phyloP scores from a whole-genome alignment of 2,888 invertebrate genomes.

The Sphinx pinastri region DNA sequence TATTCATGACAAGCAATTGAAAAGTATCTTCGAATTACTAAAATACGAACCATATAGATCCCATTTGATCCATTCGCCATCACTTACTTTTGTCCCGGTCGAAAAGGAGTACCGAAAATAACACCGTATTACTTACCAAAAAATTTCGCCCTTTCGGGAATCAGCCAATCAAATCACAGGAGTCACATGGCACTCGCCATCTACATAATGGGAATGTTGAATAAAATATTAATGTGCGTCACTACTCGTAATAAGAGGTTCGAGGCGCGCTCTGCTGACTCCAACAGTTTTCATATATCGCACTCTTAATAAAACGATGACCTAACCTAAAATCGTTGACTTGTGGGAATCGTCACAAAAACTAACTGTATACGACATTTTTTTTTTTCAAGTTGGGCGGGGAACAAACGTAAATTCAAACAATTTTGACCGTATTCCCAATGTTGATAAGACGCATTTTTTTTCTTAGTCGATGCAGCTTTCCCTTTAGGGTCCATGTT shows the following conservation, averaged over 20 bases:
- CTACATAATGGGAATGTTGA: conserved; percentile 40
- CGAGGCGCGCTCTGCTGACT: conserved; percentile 37
- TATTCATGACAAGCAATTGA: neutral
- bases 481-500: too few species aligned
- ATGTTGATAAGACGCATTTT: too few species aligned
- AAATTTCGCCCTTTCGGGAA: conserved; percentile 14
- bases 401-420: too few species aligned
- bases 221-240: conserved; percentile 40
- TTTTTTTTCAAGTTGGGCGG: too few species aligned
- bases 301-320: too few species aligned
- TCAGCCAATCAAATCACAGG: conserved; percentile 25
- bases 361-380: too few species aligned
- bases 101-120: neutral
- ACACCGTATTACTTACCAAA: conserved; percentile 31
- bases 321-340: too few species aligned
- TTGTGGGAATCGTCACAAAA: too few species aligned
- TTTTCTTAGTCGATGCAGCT: too few species aligned
- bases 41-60: neutral
- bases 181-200: conserved; percentile 32
- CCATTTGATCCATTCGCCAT: conserved; percentile 2
- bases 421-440: too few species aligned
- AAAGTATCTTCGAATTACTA: neutral
- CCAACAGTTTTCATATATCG: conserved; percentile 38
- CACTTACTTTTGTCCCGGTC: conserved; percentile 2
- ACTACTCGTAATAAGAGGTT: conserved; percentile 39